phyloP scores from a whole-genome alignment of 30 jellyfish, hydroid and myxozoan genomes.

The Sanderia malayensis region DNA sequence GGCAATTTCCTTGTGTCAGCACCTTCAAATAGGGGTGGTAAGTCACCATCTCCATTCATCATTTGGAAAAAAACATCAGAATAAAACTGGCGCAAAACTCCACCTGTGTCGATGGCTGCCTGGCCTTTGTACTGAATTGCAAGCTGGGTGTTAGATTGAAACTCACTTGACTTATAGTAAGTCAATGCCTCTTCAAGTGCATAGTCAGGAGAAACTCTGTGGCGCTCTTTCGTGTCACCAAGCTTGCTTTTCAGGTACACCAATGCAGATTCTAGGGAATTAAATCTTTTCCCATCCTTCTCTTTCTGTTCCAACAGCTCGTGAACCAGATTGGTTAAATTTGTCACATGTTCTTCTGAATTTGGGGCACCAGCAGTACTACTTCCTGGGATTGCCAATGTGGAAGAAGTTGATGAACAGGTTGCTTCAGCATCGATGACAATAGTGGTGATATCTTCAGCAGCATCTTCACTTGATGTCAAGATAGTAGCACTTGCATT shows the following conservation, averaged over 20 bases:
- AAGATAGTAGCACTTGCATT: not conserved
- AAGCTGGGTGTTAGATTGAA: conserved; percentile 2
- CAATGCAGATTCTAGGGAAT: conserved; percentile 3
- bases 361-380: not conserved
- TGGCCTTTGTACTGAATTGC: conserved; percentile 8
- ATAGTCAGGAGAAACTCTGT: conserved; percentile 18
- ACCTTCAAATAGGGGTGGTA: conserved; percentile 3
- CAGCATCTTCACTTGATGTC: not conserved
- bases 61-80: conserved; percentile 27
- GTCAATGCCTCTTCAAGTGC: conserved; percentile 28
- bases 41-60: not conserved
- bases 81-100: conserved; percentile 22
- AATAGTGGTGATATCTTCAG: not conserved
- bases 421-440: not conserved
- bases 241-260: not conserved
- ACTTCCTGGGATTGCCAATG: conserved; percentile 1
- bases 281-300: not conserved
- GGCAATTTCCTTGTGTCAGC: conserved; percentile 1
- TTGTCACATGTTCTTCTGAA: not conserved
- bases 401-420: not conserved
- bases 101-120: conserved; percentile 39
- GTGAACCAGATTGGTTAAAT: not conserved
- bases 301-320: conserved; percentile 2
- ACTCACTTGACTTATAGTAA: conserved; percentile 10
- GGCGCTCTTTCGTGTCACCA: not conserved